Percentiles rank a stretch among this genome's conserved stretches.
These are phyloP conservation scores for Spinus pinus DNA, from an alignment of 2,797 vertebrate genomes.

Conservation along the genomic window DNA sequence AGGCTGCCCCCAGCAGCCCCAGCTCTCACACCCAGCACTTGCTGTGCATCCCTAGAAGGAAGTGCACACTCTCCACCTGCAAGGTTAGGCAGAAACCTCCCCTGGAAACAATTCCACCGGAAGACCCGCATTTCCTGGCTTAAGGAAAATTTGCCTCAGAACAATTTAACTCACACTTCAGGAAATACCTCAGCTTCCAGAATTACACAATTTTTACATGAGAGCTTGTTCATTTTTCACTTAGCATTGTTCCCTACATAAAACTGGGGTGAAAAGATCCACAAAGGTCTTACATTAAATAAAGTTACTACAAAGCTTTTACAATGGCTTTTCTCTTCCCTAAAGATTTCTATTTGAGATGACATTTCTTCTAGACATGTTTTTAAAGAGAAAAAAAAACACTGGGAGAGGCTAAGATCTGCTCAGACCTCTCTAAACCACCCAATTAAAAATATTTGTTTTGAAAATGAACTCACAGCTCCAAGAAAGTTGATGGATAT, in stretches of 20 bases:
- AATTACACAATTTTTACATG: not conserved
- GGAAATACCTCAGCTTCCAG: slow-evolving; percentile 13
- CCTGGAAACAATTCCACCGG: not conserved
- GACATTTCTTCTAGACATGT: not conserved
- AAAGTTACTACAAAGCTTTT: not conserved
- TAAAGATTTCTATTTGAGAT: not conserved
- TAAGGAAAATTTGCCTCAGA: not conserved
- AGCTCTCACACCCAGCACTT: not conserved
- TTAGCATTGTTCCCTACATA: not conserved
- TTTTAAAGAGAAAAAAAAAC: not conserved
- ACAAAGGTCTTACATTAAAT: not conserved
- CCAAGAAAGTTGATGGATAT: not conserved
- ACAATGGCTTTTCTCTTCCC: not conserved
- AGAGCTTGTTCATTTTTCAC: not conserved
- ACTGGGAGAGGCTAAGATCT: not conserved
- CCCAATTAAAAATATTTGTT: not conserved
- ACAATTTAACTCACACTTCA: not conserved
- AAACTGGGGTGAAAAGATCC: not conserved
- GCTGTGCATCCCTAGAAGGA: not conserved
- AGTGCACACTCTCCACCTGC: fast-evolving
- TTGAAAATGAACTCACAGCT: not conserved
- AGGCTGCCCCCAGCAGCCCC: not conserved
- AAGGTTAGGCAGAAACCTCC: not conserved
- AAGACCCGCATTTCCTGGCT: not conserved
- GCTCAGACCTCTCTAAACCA: not conserved